Base-by-base conservation (phyloP, 2,113 vertebrate species). In the Sapajus apella region DNA sequence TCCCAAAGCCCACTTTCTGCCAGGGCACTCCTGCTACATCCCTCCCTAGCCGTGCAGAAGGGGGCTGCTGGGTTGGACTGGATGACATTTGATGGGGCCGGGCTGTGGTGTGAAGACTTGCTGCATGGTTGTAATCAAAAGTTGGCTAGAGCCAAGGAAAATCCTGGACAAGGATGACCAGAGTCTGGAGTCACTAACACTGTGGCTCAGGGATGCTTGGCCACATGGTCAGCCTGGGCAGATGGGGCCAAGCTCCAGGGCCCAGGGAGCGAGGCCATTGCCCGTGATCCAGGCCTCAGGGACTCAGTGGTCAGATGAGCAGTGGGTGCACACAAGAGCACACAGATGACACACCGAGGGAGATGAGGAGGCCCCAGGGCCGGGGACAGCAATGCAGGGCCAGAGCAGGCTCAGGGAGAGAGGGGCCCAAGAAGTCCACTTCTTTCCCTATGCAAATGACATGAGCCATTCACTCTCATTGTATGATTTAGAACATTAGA, bases 251-350 rank as follows among this genome's bases (percentile, higher is more conserved):
- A 10, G 40, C 21, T 45, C 45, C n/a, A 35, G 66, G 56, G 27
- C 35, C 25, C 75, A 64, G 11, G n/a, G 27, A 64, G 43, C n/a
- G 14, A 52, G 2, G 40, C n/a, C 61, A n/a, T 35, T 2, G 5
- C 20, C 58, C 14, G 35, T 9, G 0, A 1, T 18, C 18, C 43
- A 50, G 45, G 68, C 43, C 27, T 68, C 21, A 52, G 35, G 40
- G 52, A 43, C n/a, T 68, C 6, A 4, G 30, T 0, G n/a, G n/a
- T 30, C 37, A 9, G n/a, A 3, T 14, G 43, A 30, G 20, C 47
- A 70, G 64, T 35, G 2, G 10, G 17, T 10, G 4, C 13, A 37
- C 1, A 17, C 11, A 3, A 4, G 32, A 50, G 23, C 23, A 17
- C 45, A 35, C 2, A 77, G 47, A 76, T 4, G 8, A 16, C 52